Evolutionary conservation across 35 echinoderm and acorn worm genomes (phyloP).

Genomic region (Chiridota heheva): DNA sequence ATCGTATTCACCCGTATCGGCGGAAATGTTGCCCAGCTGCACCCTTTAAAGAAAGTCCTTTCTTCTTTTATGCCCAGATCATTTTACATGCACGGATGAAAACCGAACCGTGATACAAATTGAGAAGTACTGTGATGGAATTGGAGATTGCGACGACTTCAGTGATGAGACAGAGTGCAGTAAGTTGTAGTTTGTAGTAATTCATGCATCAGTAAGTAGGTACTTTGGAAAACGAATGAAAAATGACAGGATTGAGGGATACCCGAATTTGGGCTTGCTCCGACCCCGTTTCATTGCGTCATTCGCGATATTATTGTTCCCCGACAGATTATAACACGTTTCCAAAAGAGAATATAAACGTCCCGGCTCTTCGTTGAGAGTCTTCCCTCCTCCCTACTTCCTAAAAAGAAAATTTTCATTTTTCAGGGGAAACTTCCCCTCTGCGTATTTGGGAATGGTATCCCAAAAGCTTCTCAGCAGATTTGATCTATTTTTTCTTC

Average conservation of each 20-base stretch:
- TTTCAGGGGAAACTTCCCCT: too few species aligned
- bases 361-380: too few species aligned
- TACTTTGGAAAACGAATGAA: neutral
- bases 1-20: neutral
- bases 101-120: neutral
- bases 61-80: constrained; percentile 2
- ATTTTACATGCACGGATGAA: constrained; percentile 11
- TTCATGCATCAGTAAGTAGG: neutral
- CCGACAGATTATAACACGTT: neutral
- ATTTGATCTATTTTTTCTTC: too few species aligned
- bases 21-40: too few species aligned
- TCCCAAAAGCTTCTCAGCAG: too few species aligned
- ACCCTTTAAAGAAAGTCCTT: neutral
- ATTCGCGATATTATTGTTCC: neutral
- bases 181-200: neutral
- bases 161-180: constrained; percentile 38
- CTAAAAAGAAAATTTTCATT: too few species aligned
- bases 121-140: constrained; percentile 37
- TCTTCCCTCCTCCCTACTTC: too few species aligned
- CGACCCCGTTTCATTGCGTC: neutral
- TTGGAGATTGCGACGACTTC: neutral
- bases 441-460: too few species aligned
- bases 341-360: neutral
- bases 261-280: neutral
- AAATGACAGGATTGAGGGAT: neutral